Evolutionary conservation across 2,113 vertebrate species (phyloP).

Genomic region (Halcyon senegalensis): DNA sequence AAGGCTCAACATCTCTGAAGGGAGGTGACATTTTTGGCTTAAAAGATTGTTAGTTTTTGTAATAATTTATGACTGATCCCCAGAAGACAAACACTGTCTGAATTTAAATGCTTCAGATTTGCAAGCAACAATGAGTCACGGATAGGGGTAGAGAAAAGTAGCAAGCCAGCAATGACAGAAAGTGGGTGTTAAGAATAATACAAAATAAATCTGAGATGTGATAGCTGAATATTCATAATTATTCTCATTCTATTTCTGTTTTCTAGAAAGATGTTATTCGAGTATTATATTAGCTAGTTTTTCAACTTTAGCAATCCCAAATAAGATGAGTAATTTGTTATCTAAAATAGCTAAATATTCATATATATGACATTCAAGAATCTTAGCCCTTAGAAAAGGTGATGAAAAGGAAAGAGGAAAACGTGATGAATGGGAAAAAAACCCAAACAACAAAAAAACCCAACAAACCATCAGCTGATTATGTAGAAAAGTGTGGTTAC

Average conservation of each 20-base stretch:
- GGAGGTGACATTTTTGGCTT: constrained; percentile 5
- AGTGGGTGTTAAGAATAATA: constrained; percentile 19
- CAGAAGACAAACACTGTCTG: not conserved
- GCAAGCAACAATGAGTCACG: constrained; percentile 27
- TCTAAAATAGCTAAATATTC: not conserved
- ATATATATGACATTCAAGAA: not conserved
- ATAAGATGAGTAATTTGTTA: not conserved
- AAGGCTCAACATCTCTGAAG: not conserved
- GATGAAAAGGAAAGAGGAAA: not conserved
- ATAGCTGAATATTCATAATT: not conserved
- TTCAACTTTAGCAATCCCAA: not conserved
- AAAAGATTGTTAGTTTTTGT: not conserved
- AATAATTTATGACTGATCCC: constrained; percentile 1
- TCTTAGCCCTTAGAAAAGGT: not conserved
- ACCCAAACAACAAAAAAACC: not conserved
- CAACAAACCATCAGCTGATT: not conserved
- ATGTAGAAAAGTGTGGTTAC: not conserved
- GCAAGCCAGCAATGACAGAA: not conserved
- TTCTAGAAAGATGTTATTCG: not conserved
- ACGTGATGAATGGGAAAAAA: not conserved
- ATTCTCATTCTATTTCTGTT: not conserved
- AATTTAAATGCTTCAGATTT: constrained; percentile 46
- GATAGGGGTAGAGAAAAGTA: constrained; percentile 7
- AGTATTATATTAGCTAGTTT: not conserved
- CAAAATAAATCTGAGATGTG: not conserved